Base-by-base conservation (phyloP, 2,888 invertebrate species). In the Caenorhabditis uteleia region DNA sequence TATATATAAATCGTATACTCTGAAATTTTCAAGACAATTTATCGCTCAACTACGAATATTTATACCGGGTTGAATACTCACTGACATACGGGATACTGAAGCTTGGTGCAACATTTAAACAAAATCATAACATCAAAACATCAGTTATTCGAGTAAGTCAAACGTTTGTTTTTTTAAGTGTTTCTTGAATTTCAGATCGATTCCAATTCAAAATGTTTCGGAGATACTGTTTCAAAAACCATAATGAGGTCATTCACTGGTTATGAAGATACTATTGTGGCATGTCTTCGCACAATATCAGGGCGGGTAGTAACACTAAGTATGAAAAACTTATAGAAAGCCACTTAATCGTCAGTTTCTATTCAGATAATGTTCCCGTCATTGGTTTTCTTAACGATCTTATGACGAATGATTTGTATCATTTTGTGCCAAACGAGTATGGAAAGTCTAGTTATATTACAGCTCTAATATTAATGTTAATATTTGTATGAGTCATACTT, bases 391-490 rank as follows among this genome's bases (percentile, higher is more conserved):
- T 83, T 33, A 80, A 95, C 79, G 97, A 98, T 85, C 93, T 98
- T 43, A 91, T 95, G 54, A 95, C 95, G 14, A 95, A 97, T 14
- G 97, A 97, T 84, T 95, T 97, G 84, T 99, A 94, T 85, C 90
- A 95, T 61, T 98, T 98, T 85, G 95, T 98, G 46, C 92, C 91
- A 76, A 91, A 94, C 90, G 91, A 93, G 91, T 93, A 94, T 86
- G 91, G 94, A 0, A 89, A 93, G 80, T 91, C 91, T 67, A 93
- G 94, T 0, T 98, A 98, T 85, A 88, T 97, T 47, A 92, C 93
- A 10, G 95, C 98, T 1, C 91, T 93, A 83, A 90, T 93, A 86
- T 92, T 97, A 60, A 98, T 98, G 98, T 88, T 98, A 18, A 89
- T 97, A 14, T 99, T 98, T 88, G 97, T 97, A 88, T 92, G 95